These are phyloP conservation scores for Bos indicus DNA, from an alignment of 2,113 vertebrate genomes.

Conservation along the genomic window DNA sequence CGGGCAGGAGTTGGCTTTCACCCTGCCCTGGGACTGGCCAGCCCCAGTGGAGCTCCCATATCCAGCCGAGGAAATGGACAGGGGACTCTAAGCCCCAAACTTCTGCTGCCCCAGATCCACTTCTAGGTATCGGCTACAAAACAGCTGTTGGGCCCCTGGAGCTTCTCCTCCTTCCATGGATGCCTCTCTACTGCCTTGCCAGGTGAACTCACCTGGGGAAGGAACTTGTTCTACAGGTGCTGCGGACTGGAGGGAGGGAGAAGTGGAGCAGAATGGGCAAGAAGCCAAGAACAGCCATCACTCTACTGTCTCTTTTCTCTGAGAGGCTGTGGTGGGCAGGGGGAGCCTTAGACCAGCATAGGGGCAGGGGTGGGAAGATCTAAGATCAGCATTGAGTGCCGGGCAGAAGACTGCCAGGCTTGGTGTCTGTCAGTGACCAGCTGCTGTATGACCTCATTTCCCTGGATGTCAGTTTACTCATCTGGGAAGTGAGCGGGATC, in stretches of 20 bases:
- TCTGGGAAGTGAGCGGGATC: not conserved
- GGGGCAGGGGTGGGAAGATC: not conserved
- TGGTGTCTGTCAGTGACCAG: not conserved
- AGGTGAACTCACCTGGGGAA: conserved; percentile 27
- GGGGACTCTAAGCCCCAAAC: not conserved
- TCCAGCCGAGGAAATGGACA: not conserved
- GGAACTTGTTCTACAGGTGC: conserved; percentile 42
- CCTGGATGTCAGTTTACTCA: not conserved
- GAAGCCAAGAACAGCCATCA: not conserved
- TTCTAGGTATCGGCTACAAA: not conserved
- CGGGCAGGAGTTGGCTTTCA: not conserved
- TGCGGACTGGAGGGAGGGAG: not conserved
- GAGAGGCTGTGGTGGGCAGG: not conserved
- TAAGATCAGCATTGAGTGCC: not conserved
- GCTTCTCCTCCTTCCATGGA: not conserved
- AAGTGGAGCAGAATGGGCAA: not conserved
- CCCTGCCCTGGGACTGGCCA: not conserved
- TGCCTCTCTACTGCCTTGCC: not conserved
- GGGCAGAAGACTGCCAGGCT: not conserved
- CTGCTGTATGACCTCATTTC: not conserved
- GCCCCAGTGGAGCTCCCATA: not conserved
- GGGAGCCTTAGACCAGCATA: not conserved
- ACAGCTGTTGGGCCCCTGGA: not conserved
- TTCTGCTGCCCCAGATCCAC: not conserved
- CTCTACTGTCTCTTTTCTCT: not conserved